Percentiles rank a stretch among this genome's conserved stretches.
Evolutionary conservation across 2,797 vertebrate genomes (phyloP).

Genomic region (Coreius guichenoti): DNA sequence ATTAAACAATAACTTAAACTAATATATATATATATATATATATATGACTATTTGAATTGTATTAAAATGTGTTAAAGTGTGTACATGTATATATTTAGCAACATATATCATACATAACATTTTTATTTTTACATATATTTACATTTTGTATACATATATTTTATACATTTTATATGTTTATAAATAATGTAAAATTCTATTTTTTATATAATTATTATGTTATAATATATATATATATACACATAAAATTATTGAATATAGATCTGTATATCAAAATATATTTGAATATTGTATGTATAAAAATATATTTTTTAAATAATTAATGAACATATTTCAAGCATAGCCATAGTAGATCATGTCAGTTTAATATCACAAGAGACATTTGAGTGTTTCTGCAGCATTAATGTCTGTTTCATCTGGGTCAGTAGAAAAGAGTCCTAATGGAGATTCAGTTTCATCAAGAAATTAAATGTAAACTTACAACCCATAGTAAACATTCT

Average conservation of each 20-base stretch:
- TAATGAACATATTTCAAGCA: neutral
- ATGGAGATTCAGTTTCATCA: neutral
- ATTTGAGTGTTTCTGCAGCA: neutral
- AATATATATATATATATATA: no score
- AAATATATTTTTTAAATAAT: neutral
- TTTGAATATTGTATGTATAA: neutral
- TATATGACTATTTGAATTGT: no score
- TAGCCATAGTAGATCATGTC: neutral
- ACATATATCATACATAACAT: no score
- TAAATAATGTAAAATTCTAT: no score
- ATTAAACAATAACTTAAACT: no score
- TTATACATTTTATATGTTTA: no score
- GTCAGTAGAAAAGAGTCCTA: neutral
- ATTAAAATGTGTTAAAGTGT: no score
- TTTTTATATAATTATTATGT: no score
- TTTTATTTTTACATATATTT: no score
- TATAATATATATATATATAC: neutral
- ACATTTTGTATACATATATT: no score
- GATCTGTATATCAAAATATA: neutral
- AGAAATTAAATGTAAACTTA: slow-evolving; percentile 8
- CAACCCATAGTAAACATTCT: neutral
- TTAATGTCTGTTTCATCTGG: neutral
- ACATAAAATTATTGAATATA: neutral
- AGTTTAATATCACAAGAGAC: slow-evolving; percentile 32
- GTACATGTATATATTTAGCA: no score